These are phyloP conservation scores for Drosophila prolongata DNA, from an alignment of 2,888 invertebrate genomes.

Conservation along the genomic window DNA sequence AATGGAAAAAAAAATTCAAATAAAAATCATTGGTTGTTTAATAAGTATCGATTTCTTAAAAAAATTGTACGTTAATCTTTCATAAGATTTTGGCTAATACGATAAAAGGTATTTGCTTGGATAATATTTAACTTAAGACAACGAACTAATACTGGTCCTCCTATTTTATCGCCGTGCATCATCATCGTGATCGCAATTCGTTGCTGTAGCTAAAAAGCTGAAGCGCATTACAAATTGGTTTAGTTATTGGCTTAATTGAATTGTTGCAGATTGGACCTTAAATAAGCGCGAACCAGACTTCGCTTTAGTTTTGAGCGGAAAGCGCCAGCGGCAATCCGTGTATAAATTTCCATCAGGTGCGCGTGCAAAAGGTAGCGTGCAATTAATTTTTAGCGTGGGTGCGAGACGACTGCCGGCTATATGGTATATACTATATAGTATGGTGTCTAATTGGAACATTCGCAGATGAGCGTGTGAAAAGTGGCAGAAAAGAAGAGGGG, in stretches of 20 bases:
- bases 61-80: too few relatives aligned
- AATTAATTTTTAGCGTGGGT: conserved; percentile 57
- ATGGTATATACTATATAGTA: conserved; percentile 3
- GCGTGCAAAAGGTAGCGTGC: conserved; percentile 56
- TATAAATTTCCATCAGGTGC: conserved; percentile 54
- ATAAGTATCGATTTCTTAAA: too few relatives aligned
- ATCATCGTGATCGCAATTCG: conserved; percentile 32
- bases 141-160: too few relatives aligned
- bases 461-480: conserved; percentile 36
- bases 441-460: conserved; percentile 33
- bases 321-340: conserved; percentile 30
- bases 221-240: conserved; percentile 75
- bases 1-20: too few relatives aligned
- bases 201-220: conserved; percentile 64
- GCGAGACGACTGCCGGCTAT: conserved; percentile 22
- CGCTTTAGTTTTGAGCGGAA: conserved; percentile 21
- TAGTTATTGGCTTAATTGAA: conserved; percentile 78
- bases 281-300: conserved; percentile 42
- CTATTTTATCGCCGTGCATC: conserved; percentile 1
- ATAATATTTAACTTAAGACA: too few relatives aligned
- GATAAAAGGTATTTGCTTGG: too few relatives aligned
- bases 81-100: too few relatives aligned
- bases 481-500: conserved; percentile 23
- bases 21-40: too few relatives aligned
- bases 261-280: conserved; percentile 75